A percentile compares a stretch with the other conserved stretches of the same genome.
These are phyloP conservation scores for Babylonia areolata DNA, from an alignment of 1,140 invertebrate genomes.

Conservation along the genomic window DNA sequence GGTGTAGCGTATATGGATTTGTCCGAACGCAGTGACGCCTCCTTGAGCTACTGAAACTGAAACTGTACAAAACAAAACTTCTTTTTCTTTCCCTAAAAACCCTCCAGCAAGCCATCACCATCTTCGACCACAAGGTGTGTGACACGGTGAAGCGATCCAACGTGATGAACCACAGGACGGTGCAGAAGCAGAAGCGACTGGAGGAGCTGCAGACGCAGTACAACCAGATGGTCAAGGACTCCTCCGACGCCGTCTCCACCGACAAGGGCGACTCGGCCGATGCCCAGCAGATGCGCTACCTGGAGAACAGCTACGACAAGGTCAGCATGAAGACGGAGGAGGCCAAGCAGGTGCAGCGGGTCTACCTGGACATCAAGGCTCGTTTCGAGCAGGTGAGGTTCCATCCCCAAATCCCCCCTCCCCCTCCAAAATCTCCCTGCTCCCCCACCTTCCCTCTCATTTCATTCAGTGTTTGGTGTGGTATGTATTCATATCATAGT, in stretches of 20 bases:
- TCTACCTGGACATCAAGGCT: conserved; percentile 75
- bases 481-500: too few species aligned
- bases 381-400: conserved; percentile 68
- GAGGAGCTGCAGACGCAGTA: conserved; percentile 72
- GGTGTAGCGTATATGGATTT: too few species aligned
- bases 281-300: conserved; percentile 73
- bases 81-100: too few species aligned
- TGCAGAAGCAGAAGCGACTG: conserved; percentile 71
- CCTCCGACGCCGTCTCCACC: conserved; percentile 69
- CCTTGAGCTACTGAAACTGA: too few species aligned
- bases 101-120: conserved; percentile 75
- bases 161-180: conserved; percentile 69
- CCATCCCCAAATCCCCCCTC: too few species aligned
- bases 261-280: conserved; percentile 74
- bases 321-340: conserved; percentile 75
- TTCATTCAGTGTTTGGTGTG: too few species aligned
- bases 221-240: conserved; percentile 74
- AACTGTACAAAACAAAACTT: too few species aligned
- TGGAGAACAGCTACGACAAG: conserved; percentile 77
- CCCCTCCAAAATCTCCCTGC: too few species aligned
- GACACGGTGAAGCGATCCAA: conserved; percentile 74
- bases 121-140: conserved; percentile 75
- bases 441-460: too few species aligned
- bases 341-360: conserved; percentile 74
- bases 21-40: too few species aligned